These are phyloP conservation scores for Pandion haliaetus DNA, from an alignment of 2,113 vertebrate species.

Conservation along the genomic window DNA sequence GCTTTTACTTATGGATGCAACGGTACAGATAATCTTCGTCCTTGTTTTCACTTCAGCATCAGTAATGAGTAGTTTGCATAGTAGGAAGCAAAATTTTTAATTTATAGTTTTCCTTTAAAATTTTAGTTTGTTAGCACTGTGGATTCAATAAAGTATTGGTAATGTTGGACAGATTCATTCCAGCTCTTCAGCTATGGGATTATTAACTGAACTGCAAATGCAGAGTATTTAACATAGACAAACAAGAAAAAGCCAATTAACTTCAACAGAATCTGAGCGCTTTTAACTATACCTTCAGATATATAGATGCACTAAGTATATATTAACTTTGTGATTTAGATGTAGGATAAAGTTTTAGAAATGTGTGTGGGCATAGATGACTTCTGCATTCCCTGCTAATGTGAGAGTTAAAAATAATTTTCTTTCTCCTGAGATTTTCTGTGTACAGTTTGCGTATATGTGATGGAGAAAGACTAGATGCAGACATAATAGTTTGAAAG, in stretches of 20 bases:
- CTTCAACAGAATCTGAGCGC: not conserved
- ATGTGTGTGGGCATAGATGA: not conserved
- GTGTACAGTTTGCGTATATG: not conserved
- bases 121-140: not conserved
- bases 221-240: not conserved
- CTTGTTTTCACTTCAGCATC: not conserved
- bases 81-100: not conserved
- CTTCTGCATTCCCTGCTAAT: not conserved
- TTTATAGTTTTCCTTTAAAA: not conserved
- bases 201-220: conserved; percentile 9
- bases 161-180: not conserved
- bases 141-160: not conserved
- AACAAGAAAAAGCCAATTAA: not conserved
- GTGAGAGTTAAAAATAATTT: not conserved
- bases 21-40: not conserved
- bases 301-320: not conserved
- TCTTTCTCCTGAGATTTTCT: not conserved
- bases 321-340: not conserved
- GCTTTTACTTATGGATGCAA: not conserved
- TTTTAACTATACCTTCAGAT: conserved; percentile 9
- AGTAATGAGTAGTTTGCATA: not conserved
- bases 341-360: not conserved
- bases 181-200: not conserved
- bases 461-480: not conserved
- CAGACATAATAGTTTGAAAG: not conserved